Evolutionary conservation across 2,113 vertebrate genomes (phyloP).

Genomic region (Xiphophorus hellerii): DNA sequence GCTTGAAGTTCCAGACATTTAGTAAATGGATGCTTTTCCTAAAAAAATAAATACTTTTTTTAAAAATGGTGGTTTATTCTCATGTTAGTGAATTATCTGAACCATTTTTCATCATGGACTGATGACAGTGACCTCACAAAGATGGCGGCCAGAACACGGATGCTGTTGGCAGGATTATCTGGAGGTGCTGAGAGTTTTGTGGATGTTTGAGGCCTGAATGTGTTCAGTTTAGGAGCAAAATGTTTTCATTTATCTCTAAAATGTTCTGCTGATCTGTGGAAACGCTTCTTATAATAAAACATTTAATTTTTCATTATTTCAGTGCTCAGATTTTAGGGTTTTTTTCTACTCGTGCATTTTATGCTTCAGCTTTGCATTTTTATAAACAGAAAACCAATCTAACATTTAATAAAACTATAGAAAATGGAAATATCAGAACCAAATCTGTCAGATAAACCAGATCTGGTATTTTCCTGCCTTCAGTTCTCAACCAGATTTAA

Average conservation of each 20-base stretch:
- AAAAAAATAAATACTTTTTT: neutral
- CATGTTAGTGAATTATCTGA: too few species aligned
- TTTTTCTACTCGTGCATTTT: neutral
- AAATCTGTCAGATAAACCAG: neutral
- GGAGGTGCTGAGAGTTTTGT: neutral
- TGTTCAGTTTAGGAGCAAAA: too few species aligned
- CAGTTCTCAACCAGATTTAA: too few species aligned
- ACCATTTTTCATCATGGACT: too few species aligned
- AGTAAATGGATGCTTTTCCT: neutral
- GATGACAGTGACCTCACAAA: too few species aligned
- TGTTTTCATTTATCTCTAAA: neutral
- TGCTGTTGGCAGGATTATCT: neutral
- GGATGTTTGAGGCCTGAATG: neutral
- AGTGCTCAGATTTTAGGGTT: too few species aligned
- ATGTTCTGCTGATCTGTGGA: neutral
- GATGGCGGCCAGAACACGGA: too few species aligned
- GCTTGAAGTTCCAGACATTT: neutral
- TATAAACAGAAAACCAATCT: neutral
- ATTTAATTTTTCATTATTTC: neutral
- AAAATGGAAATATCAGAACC: neutral
- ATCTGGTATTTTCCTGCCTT: too few species aligned
- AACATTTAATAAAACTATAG: neutral
- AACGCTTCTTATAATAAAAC: neutral
- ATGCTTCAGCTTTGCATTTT: neutral
- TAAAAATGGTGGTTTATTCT: neutral